Evolutionary conservation across 2,113 vertebrate species (phyloP).

Genomic region (Nipponia nippon): DNA sequence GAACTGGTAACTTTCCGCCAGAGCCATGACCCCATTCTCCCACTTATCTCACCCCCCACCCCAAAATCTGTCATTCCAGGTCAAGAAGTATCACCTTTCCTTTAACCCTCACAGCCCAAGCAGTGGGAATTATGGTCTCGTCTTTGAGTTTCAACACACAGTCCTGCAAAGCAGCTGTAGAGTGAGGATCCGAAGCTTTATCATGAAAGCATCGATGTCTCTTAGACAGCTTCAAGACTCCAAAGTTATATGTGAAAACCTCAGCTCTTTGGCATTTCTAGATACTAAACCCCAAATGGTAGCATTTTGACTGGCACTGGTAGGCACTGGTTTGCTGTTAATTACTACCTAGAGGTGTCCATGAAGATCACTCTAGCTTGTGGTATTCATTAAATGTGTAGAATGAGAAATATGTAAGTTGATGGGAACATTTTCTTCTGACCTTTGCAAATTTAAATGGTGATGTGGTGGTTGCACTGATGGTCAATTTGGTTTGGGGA

Average conservation of each 20-base stretch:
- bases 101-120: background rate
- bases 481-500: background rate
- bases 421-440: conserved; percentile 12
- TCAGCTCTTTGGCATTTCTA: background rate
- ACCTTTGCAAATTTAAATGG: conserved; percentile 18
- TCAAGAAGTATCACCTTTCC: background rate
- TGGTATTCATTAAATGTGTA: background rate
- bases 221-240: background rate
- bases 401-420: background rate
- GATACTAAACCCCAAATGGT: background rate
- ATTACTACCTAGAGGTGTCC: background rate
- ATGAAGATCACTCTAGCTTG: background rate
- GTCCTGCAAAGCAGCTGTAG: background rate
- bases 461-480: background rate
- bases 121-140: background rate
- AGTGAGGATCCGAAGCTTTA: background rate
- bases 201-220: background rate
- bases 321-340: background rate
- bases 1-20: background rate
- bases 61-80: background rate
- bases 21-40: background rate
- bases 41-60: background rate
- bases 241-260: background rate
- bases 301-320: background rate
- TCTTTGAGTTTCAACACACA: background rate